These are phyloP conservation scores for Zhuqinia jingwanae DNA, from an alignment of 2,888 invertebrate genomes.

Conservation along the genomic window DNA sequence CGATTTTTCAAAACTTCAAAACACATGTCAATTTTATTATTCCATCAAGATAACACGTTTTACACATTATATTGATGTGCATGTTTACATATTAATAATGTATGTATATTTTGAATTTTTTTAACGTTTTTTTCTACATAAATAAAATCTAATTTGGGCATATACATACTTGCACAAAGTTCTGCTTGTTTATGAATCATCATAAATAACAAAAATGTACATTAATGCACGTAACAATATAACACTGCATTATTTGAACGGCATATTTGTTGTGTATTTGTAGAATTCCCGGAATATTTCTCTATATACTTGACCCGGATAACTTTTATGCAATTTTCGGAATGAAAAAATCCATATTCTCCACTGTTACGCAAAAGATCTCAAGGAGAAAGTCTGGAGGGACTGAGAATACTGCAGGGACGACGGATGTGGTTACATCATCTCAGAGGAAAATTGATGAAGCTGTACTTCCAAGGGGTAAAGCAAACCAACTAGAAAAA, in stretches of 20 bases:
- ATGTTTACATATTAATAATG: too few relatives aligned
- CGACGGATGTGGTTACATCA: neutral
- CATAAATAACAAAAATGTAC: neutral
- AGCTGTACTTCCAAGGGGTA: neutral
- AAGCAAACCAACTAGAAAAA: neutral
- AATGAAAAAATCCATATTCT: slow-evolving; percentile 38
- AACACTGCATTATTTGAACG: neutral
- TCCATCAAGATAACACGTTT: too few relatives aligned
- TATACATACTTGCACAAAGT: too few relatives aligned
- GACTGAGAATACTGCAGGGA: neutral
- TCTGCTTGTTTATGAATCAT: too few relatives aligned
- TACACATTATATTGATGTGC: too few relatives aligned
- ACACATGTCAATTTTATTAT: too few relatives aligned
- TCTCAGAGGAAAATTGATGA: neutral
- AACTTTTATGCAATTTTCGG: neutral
- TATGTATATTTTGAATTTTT: too few relatives aligned
- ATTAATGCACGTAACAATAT: neutral
- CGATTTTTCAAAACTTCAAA: too few relatives aligned
- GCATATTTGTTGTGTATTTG: too few relatives aligned
- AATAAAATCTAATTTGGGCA: too few relatives aligned
- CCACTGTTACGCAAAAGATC: neutral
- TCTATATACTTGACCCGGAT: neutral
- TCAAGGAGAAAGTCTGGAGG: neutral
- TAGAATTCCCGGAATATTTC: neutral
- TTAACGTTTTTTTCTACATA: too few relatives aligned